Evolutionary conservation across 2,797 vertebrate genomes (phyloP), one percentile per base, ranked within the genome.

Genomic region (Gobio occitaniae): DNA sequence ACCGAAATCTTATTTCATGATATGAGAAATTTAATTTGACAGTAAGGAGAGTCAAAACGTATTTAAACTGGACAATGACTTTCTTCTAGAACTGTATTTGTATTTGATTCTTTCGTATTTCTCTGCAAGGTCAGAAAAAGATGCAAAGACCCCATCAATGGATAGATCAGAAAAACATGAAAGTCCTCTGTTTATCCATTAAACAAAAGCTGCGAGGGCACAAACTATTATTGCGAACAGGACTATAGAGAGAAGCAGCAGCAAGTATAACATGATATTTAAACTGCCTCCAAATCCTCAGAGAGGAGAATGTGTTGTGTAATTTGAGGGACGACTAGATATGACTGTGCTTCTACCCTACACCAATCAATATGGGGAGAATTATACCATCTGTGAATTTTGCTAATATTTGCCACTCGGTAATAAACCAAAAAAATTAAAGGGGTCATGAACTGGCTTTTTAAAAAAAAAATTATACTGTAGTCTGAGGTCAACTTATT

Each of bases 281-380:
- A 2, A 78, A 80, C 15, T 65, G n/a, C 38, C 25, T 48, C 41
- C 16, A 48, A 61, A 61, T 61, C 38, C 21, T 63, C 4, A 10
- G 44, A 48, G 70, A 72, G 25, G n/a, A 25, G 11, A 21, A 7
- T 16, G 9, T 15, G 12, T 16, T 25, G 21, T 41, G 11, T 38
- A 59, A 21, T 44, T 78, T 44, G 36, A 78, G 12, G 54, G 36
- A 8, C 0, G 36, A 10, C 12, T 59, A 21, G 21, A 59, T 21
- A n/a, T 6, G 74, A 59, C 48, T 77, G 52, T n/a, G 74, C 75
- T 77, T 77, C 36, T 77, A 38, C 12, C 12, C 11, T 77, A 48
- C n/a, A 41, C 19, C 19, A 4, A 38, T 41, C 36, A 25, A 48
- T n/a, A 10, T 32, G 15, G 4, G 32, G 54, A 41, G 7, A 77